Base-by-base conservation (phyloP, 2,888 invertebrate genomes). In the Andrena flavipes region DNA sequence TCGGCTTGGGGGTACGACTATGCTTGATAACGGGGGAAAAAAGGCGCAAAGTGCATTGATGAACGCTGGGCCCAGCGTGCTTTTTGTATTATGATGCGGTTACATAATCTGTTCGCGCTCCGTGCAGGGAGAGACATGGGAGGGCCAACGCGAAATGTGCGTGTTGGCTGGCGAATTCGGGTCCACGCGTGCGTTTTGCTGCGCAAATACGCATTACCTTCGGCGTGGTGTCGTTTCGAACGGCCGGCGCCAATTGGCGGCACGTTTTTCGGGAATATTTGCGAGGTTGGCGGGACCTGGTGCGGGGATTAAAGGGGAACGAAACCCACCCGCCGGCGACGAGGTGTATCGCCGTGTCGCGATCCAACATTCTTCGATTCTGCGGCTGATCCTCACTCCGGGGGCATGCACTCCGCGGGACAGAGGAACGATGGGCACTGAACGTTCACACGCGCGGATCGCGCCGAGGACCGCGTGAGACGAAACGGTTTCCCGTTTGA, bases 241-340 rank as follows among this genome's bases (percentile, higher is more conserved):
- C 48, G n/a, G 29, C 33, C 77, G 79, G 56, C 56, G 63, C 29
- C 2, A 51, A 65, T 8, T 20, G 26, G 56, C 48, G 30, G 33
- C 54, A 16, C 4, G 51, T 2, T 51, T 16, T 33, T 33, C 0
- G 29, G 10, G 13, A 20, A 13, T n/a, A 13, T 23, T 20, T 0
- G n/a, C 2, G 29, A 59, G 48, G 20, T 48, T 60, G 23, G 56
- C 8, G 20, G 10, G 33, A n/a, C 13, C 10, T 13, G 48, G 13
- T 4, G 1, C 0, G 23, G 7, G 48, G 33, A 35, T 7, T 3
- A 26, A 59, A 54, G 65, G 23, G 54, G 33, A 74, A 60, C 13
- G 62, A 87, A 88, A 96, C 98, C 96, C 95, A 99, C 99, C 98
- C 98, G 96, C 99, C 99, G 94, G 98, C 98, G 92, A 98, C 95